Evolutionary conservation across 2,797 vertebrate genomes (phyloP).

Genomic region (Ptychobarbus kaznakovi): DNA sequence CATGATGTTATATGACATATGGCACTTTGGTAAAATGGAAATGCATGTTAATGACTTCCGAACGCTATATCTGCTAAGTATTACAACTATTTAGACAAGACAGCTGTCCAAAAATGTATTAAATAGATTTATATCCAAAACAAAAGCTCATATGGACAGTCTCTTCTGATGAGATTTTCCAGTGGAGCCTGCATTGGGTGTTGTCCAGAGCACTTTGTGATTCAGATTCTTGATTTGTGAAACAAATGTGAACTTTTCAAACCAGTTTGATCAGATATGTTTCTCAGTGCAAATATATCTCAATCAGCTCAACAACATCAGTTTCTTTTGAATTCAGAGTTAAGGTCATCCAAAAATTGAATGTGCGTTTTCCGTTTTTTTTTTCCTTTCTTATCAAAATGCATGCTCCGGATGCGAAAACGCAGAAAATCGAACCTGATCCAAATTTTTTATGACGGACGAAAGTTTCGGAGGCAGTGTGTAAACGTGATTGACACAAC

Average conservation of each 20-base stretch:
- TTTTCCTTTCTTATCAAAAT: too few species aligned
- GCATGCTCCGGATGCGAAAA: too few species aligned
- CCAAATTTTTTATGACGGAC: too few species aligned
- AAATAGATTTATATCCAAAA: background rate
- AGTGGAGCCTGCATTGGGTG: background rate
- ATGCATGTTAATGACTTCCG: slow-evolving; percentile 5
- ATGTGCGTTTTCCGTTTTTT: too few species aligned
- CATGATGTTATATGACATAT: background rate
- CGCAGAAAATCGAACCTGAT: too few species aligned
- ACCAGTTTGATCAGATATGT: too few species aligned
- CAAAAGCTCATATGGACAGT: background rate
- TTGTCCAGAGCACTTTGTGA: background rate
- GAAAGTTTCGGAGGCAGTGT: too few species aligned
- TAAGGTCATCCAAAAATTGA: too few species aligned
- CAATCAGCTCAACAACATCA: background rate
- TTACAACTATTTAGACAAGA: background rate
- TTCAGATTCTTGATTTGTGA: background rate
- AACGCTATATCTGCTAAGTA: background rate
- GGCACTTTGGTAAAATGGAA: background rate
- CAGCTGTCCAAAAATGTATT: background rate
- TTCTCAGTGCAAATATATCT: background rate
- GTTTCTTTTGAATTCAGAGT: background rate
- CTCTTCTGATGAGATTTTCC: background rate
- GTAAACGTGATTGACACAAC: too few species aligned
- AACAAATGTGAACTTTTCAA: background rate